Conservation (phyloP, 2,113 vertebrate species). For the Antennarius striatus region DNA sequence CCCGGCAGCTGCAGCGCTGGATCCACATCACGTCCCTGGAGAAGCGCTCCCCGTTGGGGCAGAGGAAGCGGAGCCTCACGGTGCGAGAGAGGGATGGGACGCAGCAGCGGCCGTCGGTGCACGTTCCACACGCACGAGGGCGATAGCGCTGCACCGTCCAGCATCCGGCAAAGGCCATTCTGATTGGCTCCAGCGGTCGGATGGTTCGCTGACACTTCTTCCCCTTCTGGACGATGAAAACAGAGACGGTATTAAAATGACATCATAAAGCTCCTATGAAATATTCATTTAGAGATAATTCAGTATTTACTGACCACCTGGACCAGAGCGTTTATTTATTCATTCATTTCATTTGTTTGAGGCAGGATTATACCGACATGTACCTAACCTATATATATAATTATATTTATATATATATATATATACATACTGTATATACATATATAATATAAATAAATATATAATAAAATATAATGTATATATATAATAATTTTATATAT, state of each 20-base stretch:
- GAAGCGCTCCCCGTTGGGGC: conserved; percentile 71
- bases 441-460: no score
- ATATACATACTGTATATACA: no score
- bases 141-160: conserved; percentile 61
- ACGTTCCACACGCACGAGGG: conserved; percentile 74
- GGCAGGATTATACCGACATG: no score
- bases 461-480: no score
- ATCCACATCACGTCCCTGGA: conserved; percentile 77
- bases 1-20: conserved; percentile 72
- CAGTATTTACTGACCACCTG: no score
- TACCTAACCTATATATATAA: no score
- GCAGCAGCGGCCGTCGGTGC: conserved; percentile 74
- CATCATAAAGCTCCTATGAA: not conserved
- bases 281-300: not conserved
- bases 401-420: no score
- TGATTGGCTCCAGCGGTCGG: conserved; percentile 55
- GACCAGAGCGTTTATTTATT: no score
- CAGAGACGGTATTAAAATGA: not conserved
- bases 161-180: conserved; percentile 74
- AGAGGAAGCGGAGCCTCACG: conserved; percentile 72
- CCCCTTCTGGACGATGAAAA: conserved; percentile 50
- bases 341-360: not conserved
- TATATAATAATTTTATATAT: no score
- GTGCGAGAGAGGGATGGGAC: conserved; percentile 69
- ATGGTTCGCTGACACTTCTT: conserved; percentile 73